Evolutionary conservation across 1,140 invertebrate genomes (phyloP), one percentile per base, ranked within the genome.

Genomic region (Drosophila bocqueti): DNA sequence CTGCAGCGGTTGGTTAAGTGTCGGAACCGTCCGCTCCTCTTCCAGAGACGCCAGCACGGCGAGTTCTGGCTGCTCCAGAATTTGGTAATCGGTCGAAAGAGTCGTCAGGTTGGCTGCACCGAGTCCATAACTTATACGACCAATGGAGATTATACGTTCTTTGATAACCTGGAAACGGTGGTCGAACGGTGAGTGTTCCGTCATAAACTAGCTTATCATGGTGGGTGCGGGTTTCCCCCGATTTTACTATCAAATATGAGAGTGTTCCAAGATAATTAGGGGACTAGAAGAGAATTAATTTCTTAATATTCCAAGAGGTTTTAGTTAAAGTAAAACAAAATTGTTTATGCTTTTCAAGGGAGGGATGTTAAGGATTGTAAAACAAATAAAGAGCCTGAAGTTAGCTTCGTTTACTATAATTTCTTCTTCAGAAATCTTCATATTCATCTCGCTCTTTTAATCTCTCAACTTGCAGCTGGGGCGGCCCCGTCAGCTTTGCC

Each of bases 61-160:
- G 96, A 97, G 61, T 98, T 96, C 91, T 98, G 97, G 97, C 96
- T 98, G 57, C 93, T 98, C 7, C 96, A 97, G 87, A 97, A 98
- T 93, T 97, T 97, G 87, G 94, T 98, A 59, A 93, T 93, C 78
- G 94, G 89, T 2, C 29, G 94, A 46, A 93, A 94, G 72, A 94
- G 94, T 63, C 94, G 93, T 0, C 57, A 83, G 1, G 87, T 94
- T 36, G 92, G 93, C 83, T 98, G 97, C 86, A 96, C 97, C 92
- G 97, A 98, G 91, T 96, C 95, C 60, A 95, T 99, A 38, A 99
- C 97, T 0, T 97, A 98, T 85, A 98, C 97, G 1, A 98, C 97
- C 1, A 97, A 98, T 92, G 97, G 96, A 0, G 97, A 98, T 83
- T 97, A 95, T 81, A 97, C 97, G 52, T 98, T 98, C 93, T 94